These are phyloP conservation scores for Lepus oiostolus DNA, from an alignment of 2,797 vertebrate genomes.

Conservation along the genomic window DNA sequence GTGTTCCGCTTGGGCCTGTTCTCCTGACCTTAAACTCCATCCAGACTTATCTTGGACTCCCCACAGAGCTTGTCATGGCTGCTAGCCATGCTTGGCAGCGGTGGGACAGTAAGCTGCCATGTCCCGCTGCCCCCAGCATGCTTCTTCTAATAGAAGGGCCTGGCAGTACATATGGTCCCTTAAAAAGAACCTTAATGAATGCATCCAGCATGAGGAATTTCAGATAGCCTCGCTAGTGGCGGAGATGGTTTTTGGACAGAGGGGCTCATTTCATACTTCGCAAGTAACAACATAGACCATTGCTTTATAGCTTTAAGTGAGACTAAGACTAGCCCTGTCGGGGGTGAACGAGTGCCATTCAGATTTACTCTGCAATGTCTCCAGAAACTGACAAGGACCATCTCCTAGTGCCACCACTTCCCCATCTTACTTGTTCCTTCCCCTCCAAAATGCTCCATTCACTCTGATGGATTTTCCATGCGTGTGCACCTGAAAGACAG, in stretches of 20 bases:
- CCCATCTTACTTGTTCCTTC: neutral
- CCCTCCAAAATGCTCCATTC: neutral
- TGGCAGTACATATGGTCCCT: neutral
- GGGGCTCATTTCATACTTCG: neutral
- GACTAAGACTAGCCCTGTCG: neutral
- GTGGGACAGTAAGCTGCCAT: neutral
- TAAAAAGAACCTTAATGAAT: neutral
- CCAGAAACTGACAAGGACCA: conserved; percentile 11
- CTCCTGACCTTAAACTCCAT: conserved; percentile 19
- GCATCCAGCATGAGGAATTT: conserved; percentile 35
- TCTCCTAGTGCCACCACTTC: conserved; percentile 4
- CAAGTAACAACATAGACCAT: conserved; percentile 32
- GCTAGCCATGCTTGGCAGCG: neutral
- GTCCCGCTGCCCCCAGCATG: neutral
- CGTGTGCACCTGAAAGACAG: neutral
- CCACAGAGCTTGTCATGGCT: neutral
- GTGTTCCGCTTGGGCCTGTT: neutral
- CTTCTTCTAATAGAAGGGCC: neutral
- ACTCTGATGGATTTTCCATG: neutral
- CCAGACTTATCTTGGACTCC: neutral
- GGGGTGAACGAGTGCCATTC: neutral
- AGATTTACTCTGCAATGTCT: neutral
- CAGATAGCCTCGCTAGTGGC: neutral
- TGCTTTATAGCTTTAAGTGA: conserved; percentile 20
- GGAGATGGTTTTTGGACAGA: conserved; percentile 23